Conservation (phyloP, 2,888 invertebrate genomes). For the Glyphotaelius pellucidus region DNA sequence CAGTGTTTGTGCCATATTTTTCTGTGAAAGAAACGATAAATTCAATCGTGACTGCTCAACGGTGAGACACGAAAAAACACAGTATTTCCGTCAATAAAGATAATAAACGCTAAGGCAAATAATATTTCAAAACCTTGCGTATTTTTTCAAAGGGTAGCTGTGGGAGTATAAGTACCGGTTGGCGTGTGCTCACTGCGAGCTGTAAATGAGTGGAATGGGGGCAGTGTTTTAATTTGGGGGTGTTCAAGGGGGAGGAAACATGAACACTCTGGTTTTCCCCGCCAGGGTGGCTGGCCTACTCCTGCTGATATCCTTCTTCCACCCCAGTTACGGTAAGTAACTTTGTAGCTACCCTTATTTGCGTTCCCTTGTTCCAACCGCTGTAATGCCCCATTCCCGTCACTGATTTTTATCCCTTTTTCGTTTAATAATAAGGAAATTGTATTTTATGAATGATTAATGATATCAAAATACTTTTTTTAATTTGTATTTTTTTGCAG, state of each 20-base stretch:
- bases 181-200: constrained; percentile 48
- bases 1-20: neutral
- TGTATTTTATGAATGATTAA: neutral
- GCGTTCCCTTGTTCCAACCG: neutral
- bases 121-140: neutral
- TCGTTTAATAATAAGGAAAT: neutral
- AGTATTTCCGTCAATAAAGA: constrained; percentile 35
- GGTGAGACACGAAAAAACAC: neutral
- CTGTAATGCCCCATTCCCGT: neutral
- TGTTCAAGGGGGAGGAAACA: constrained; percentile 52
- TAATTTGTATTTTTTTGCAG: too few species aligned
- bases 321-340: constrained; percentile 64
- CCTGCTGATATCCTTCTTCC: constrained; percentile 60
- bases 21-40: neutral
- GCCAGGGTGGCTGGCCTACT: constrained; percentile 61
- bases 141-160: constrained; percentile 5
- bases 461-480: neutral
- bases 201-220: constrained; percentile 48
- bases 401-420: neutral
- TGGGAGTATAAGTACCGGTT: constrained; percentile 35
- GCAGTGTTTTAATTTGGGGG: constrained; percentile 43
- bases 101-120: constrained; percentile 24
- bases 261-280: constrained; percentile 56
- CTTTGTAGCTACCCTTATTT: neutral
- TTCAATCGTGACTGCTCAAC: neutral